phyloP scores from a whole-genome alignment of 64 coral and sea anemone species.

The Stichodactyla helianthus region DNA sequence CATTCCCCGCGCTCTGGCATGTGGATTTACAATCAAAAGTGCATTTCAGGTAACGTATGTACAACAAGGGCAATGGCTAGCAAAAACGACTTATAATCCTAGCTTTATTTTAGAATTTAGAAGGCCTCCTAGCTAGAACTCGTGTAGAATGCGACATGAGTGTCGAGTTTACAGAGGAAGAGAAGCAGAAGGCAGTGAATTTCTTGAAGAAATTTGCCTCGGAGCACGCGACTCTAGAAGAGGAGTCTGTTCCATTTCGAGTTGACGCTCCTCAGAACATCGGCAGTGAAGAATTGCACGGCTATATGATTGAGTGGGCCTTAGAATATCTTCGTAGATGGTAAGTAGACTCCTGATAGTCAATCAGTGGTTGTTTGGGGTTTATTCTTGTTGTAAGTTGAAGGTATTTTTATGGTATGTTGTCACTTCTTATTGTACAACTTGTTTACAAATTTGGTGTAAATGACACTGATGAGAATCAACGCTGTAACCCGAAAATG shows the following conservation, averaged over 20 bases:
- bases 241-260: conserved; percentile 59
- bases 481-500: not conserved
- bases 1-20: not conserved
- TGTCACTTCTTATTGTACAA: not conserved
- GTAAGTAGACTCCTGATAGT: conserved; percentile 8
- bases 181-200: conserved; percentile 30
- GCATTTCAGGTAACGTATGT: not conserved
- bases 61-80: not conserved
- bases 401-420: not conserved
- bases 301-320: conserved; percentile 66
- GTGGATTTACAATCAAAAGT: conserved; percentile 20
- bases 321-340: conserved; percentile 64
- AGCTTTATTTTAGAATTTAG: not conserved
- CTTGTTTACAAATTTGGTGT: conserved; percentile 42
- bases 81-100: not conserved
- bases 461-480: not conserved
- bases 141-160: conserved; percentile 55
- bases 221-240: conserved; percentile 34
- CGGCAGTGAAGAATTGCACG: conserved; percentile 47
- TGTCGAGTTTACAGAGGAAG: conserved; percentile 69
- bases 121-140: not conserved
- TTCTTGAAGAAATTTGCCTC: conserved; percentile 55
- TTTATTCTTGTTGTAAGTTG: not conserved
- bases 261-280: conserved; percentile 42
- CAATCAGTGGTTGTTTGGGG: conserved; percentile 20